Conservation (phyloP, 2,888 invertebrate species). For the Tortricodes alternella region DNA sequence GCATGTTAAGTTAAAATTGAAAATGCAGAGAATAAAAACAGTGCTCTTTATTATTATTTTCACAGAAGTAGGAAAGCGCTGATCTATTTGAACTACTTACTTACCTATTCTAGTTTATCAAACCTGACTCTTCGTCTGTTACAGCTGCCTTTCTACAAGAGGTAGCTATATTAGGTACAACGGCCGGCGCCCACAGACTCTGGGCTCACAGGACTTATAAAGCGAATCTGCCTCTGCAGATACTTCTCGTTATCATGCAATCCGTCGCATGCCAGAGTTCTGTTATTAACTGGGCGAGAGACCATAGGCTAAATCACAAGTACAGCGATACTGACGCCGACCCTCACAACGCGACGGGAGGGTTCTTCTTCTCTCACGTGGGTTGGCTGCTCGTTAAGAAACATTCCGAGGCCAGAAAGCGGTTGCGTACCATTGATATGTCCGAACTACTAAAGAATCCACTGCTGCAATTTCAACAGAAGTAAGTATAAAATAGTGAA, state of each 20-base stretch:
- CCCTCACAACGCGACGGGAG: slow-evolving; percentile 93
- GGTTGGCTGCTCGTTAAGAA: slow-evolving; percentile 96
- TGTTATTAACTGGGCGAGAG: slow-evolving; percentile 86
- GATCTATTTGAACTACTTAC: no score
- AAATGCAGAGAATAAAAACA: no score
- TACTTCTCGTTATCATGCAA: slow-evolving; percentile 87
- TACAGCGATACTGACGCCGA: slow-evolving; percentile 95
- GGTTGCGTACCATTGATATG: slow-evolving; percentile 85
- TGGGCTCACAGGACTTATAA: slow-evolving; percentile 97
- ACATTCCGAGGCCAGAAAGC: slow-evolving; percentile 93
- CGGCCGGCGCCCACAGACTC: slow-evolving; percentile 95
- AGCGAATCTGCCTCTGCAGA: slow-evolving; percentile 91
- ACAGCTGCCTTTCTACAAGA: slow-evolving; percentile 1
- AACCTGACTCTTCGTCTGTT: background rate
- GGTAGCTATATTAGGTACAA: background rate
- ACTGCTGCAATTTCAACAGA: slow-evolving; percentile 92
- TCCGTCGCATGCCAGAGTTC: slow-evolving; percentile 71
- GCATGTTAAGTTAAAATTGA: no score
- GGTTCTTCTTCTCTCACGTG: slow-evolving; percentile 97
- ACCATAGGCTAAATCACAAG: slow-evolving; percentile 93
- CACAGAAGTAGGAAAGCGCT: no score
- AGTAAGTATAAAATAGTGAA: slow-evolving; percentile 74
- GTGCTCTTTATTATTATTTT: no score
- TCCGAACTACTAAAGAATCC: slow-evolving; percentile 92
- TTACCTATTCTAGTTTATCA: background rate